Conservation (phyloP, 2,888 invertebrate species). For the Axea sp. region DNA sequence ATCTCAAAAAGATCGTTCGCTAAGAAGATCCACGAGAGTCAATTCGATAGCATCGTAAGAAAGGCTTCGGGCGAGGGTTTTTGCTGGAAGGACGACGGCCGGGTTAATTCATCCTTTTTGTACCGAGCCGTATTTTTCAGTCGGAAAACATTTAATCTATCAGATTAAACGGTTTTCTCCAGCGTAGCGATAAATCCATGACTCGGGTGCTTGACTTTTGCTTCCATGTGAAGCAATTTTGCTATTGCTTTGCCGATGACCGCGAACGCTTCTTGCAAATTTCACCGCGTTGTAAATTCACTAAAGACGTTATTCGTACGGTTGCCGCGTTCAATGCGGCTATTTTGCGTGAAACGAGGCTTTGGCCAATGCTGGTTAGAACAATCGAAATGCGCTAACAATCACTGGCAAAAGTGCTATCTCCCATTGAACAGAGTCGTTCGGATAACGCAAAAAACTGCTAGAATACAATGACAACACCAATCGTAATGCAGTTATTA, state of each 20-base stretch:
- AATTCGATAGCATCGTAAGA: slow-evolving; percentile 52
- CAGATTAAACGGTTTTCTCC: slow-evolving; percentile 55
- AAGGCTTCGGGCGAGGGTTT: slow-evolving; percentile 41
- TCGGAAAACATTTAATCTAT: slow-evolving; percentile 59
- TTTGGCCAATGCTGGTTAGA: slow-evolving; percentile 1
- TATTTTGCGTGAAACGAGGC: slow-evolving; percentile 15
- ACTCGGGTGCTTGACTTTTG: slow-evolving; percentile 12
- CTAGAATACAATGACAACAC: no score
- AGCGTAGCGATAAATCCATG: slow-evolving; percentile 38
- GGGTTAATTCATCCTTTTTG: slow-evolving; percentile 52
- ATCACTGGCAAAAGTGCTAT: slow-evolving; percentile 27
- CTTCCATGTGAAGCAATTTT: slow-evolving; percentile 21
- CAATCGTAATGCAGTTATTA: no score
- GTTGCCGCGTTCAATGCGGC: slow-evolving; percentile 1
- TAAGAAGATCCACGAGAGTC: slow-evolving; percentile 41
- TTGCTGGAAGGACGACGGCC: slow-evolving; percentile 44
- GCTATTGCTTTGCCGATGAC: slow-evolving; percentile 23
- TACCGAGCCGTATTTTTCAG: slow-evolving; percentile 52
- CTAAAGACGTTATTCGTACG: slow-evolving; percentile 27
- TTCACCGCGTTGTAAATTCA: slow-evolving; percentile 26
- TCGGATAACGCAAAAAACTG: slow-evolving; percentile 17
- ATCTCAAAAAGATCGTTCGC: slow-evolving; percentile 51
- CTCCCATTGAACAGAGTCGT: slow-evolving; percentile 11
- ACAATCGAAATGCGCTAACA: slow-evolving; percentile 25
- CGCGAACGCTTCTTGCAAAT: slow-evolving; percentile 30